phyloP scores from a whole-genome alignment of 2,797 vertebrate species.

The Neostethus bicornis region DNA sequence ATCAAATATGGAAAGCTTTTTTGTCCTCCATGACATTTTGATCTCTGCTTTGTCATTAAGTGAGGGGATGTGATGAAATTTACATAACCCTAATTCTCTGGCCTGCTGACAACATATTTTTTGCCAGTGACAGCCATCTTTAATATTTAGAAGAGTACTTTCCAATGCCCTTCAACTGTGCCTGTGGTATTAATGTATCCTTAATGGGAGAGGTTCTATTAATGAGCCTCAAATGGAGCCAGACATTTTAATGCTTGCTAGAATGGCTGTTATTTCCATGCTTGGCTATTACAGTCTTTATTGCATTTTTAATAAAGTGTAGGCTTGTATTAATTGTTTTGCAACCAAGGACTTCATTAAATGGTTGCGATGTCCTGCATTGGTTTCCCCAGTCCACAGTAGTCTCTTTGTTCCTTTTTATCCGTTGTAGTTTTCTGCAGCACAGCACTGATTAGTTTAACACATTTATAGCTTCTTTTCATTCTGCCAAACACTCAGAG shows the following conservation, averaged over 20 bases:
- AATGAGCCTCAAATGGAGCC: constrained; percentile 79
- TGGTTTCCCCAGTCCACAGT: constrained; percentile 48
- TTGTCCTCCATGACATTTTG: constrained; percentile 77
- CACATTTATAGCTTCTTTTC: constrained; percentile 37
- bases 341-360: constrained; percentile 73
- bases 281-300: constrained; percentile 72
- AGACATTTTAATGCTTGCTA: constrained; percentile 76
- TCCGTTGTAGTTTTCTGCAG: constrained; percentile 43
- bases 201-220: constrained; percentile 79
- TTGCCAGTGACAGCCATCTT: constrained; percentile 79
- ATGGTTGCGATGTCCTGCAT: constrained; percentile 59
- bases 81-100: constrained; percentile 77
- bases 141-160: constrained; percentile 83
- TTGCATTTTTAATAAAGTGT: constrained; percentile 79
- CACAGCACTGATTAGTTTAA: constrained; percentile 42
- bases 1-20: constrained; percentile 69
- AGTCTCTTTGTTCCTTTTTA: constrained; percentile 53
- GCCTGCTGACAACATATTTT: constrained; percentile 81
- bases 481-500: constrained; percentile 8
- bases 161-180: constrained; percentile 81
- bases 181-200: constrained; percentile 82
- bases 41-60: constrained; percentile 78
- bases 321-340: constrained; percentile 79
- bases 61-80: constrained; percentile 76
- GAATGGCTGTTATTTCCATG: constrained; percentile 76